These are phyloP conservation scores for Gymnocypris eckloni DNA, from an alignment of 2,797 vertebrate species.

Conservation along the genomic window DNA sequence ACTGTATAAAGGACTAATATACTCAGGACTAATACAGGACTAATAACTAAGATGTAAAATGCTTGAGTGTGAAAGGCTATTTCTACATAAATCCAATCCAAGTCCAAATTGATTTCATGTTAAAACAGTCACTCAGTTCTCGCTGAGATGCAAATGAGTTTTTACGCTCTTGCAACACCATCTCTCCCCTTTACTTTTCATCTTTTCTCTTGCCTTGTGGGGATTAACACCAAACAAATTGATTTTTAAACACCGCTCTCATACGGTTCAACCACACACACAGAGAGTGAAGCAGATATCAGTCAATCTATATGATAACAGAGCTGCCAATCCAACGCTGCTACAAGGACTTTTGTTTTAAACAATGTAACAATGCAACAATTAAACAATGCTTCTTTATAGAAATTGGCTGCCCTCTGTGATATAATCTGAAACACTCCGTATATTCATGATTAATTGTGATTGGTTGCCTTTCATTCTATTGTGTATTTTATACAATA, in stretches of 20 bases:
- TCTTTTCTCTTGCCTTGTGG: constrained; percentile 16
- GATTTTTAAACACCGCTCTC: constrained; percentile 38
- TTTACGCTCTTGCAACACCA: not conserved
- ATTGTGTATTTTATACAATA: not conserved
- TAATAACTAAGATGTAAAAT: not conserved
- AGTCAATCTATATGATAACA: constrained; percentile 20
- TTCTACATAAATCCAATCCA: constrained; percentile 3
- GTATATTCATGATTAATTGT: constrained; percentile 5
- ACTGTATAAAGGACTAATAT: not conserved
- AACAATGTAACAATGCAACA: constrained; percentile 6
- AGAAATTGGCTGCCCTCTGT: not conserved
- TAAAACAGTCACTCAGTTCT: constrained; percentile 15
- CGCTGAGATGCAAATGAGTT: constrained; percentile 22
- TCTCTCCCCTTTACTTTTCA: constrained; percentile 1
- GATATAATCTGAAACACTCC: constrained; percentile 10
- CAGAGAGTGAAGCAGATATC: constrained; percentile 27
- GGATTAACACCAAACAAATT: constrained; percentile 49
- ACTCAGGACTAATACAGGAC: too few species aligned
- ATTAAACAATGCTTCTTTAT: not conserved
- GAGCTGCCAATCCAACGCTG: constrained; percentile 14
- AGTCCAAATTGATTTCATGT: constrained; percentile 34
- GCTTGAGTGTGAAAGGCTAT: constrained; percentile 13
- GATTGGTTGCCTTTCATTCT: not conserved
- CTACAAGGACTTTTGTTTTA: constrained; percentile 1
- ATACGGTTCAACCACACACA: constrained; percentile 22